phyloP scores from a whole-genome alignment of 2,797 vertebrate species.

The Pelobates cultripes region DNA sequence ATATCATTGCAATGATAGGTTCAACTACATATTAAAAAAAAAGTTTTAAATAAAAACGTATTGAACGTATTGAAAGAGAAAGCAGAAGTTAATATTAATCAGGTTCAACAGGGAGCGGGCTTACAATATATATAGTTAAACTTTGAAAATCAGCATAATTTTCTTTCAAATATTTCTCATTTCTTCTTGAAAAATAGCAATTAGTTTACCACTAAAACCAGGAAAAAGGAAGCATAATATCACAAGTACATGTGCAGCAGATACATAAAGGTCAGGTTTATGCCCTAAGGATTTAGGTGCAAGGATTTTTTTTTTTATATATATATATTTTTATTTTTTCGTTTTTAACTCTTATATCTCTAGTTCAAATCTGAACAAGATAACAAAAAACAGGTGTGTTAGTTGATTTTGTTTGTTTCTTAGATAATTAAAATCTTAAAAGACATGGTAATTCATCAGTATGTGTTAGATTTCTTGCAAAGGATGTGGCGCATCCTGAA shows the following conservation, averaged over 20 bases:
- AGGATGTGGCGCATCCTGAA: conserved; percentile 16
- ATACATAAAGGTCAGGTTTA: conserved; percentile 61
- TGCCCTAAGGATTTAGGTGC: conserved; percentile 55
- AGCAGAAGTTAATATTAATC: conserved; percentile 58
- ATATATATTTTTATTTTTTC: conserved; percentile 13
- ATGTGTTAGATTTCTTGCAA: conserved; percentile 21
- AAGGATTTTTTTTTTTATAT: conserved; percentile 37
- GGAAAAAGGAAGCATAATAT: conserved; percentile 64
- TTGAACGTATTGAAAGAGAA: conserved; percentile 52
- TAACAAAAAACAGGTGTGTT: conserved; percentile 54
- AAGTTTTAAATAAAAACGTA: conserved; percentile 53
- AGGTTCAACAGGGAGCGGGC: conserved; percentile 59
- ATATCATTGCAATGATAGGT: conserved; percentile 70
- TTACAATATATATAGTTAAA: conserved; percentile 51
- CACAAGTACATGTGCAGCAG: conserved; percentile 65
- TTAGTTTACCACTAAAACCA: conserved; percentile 66
- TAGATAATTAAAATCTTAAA: conserved; percentile 60
- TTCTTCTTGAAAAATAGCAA: conserved; percentile 67
- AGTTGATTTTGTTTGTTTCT: conserved; percentile 52
- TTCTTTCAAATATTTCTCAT: conserved; percentile 52
- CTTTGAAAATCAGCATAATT: conserved; percentile 61
- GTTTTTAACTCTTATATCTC: conserved; percentile 35
- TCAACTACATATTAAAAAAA: conserved; percentile 61
- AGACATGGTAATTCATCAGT: conserved; percentile 23
- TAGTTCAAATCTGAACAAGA: conserved; percentile 60